These are phyloP conservation scores for Coracias cyanogaster DNA, from an alignment of 2,797 vertebrate species.

Conservation along the genomic window DNA sequence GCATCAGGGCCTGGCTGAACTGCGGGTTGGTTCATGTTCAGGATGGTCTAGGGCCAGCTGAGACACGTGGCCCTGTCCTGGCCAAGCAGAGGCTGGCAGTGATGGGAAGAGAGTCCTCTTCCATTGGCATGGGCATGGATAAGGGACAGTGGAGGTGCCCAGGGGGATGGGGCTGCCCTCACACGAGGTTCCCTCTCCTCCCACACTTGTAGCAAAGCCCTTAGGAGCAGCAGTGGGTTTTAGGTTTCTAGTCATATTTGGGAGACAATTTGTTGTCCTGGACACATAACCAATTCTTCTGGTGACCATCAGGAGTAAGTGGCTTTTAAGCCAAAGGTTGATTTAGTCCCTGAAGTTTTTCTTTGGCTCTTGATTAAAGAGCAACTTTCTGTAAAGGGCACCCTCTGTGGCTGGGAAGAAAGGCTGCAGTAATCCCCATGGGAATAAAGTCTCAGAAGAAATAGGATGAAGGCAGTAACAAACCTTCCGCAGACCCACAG, in stretches of 20 bases:
- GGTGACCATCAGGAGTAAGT: background rate
- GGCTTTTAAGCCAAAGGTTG: background rate
- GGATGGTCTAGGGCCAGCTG: background rate
- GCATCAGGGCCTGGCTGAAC: background rate
- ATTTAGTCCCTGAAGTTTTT: background rate
- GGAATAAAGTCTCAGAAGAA: background rate
- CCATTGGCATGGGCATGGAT: background rate
- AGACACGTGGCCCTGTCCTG: background rate
- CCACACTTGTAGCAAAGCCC: background rate
- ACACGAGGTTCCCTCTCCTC: background rate
- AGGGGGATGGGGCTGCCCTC: background rate
- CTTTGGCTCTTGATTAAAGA: background rate
- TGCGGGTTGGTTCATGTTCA: too few relatives aligned
- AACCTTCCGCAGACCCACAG: background rate
- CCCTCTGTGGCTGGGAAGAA: background rate
- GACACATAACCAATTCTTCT: background rate
- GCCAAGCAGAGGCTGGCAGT: background rate
- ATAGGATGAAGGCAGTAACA: background rate
- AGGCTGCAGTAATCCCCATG: fast-evolving
- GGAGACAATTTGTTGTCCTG: background rate
- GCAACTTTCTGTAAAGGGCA: background rate
- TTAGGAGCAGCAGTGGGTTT: background rate
- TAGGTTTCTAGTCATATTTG: background rate
- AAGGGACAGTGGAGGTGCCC: fast-evolving
- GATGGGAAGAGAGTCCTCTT: background rate